These are phyloP conservation scores for Sinocyclocheilus anshuiensis DNA, from an alignment of 2,113 vertebrate genomes.

Conservation along the genomic window DNA sequence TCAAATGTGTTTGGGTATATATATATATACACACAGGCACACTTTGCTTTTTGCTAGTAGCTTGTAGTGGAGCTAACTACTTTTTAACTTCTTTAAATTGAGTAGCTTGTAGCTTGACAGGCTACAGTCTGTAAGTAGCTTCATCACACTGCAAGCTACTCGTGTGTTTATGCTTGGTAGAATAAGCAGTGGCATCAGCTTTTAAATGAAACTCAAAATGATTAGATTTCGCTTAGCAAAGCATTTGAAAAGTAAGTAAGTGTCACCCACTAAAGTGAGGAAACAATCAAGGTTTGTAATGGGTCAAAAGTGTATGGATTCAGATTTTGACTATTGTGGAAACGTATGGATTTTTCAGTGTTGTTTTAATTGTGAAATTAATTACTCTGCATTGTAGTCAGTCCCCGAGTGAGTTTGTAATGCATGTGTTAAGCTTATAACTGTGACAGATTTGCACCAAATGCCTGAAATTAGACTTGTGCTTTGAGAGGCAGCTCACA, in stretches of 20 bases:
- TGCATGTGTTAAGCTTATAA: constrained; percentile 57
- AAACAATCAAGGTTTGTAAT: constrained; percentile 27
- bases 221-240: constrained; percentile 25
- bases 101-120: background rate
- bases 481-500: constrained; percentile 60
- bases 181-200: constrained; percentile 17
- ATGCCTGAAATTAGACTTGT: constrained; percentile 60
- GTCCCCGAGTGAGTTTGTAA: constrained; percentile 50
- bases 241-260: constrained; percentile 43
- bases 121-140: background rate
- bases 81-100: background rate
- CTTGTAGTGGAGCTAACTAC: background rate
- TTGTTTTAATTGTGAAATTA: constrained; percentile 55
- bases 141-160: background rate
- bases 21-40: too few relatives aligned
- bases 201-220: background rate
- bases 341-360: constrained; percentile 43
- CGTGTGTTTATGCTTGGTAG: background rate
- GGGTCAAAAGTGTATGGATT: constrained; percentile 35
- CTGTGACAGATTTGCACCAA: constrained; percentile 61
- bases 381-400: constrained; percentile 42
- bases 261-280: constrained; percentile 15
- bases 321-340: constrained; percentile 45
- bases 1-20: too few relatives aligned
- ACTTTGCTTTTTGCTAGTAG: background rate